Evolutionary conservation across 2,888 invertebrate species (phyloP).

Genomic region (Stenodema calcarata): DNA sequence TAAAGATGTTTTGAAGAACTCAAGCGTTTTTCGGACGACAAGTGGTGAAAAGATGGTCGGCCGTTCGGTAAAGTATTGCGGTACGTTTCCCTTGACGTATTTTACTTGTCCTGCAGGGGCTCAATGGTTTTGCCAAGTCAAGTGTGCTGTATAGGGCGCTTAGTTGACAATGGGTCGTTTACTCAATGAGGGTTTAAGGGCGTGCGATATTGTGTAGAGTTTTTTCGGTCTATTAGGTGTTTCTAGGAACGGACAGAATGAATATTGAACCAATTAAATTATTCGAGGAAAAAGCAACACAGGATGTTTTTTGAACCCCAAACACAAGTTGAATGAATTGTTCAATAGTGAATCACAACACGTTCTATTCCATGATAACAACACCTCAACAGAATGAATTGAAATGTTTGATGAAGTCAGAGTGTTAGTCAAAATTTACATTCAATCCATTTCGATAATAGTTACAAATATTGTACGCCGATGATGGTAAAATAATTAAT

Average conservation of each 20-base stretch:
- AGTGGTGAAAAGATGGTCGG: conserved; percentile 2
- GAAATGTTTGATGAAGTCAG: too few species aligned
- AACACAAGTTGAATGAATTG: too few species aligned
- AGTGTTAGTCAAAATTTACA: too few species aligned
- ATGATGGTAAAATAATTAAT: too few species aligned
- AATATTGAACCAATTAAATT: not conserved
- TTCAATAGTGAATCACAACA: too few species aligned
- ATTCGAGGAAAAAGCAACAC: too few species aligned
- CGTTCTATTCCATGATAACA: too few species aligned
- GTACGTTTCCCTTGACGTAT: not conserved
- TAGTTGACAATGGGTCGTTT: not conserved
- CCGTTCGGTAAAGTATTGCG: not conserved
- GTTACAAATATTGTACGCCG: too few species aligned
- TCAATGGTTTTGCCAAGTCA: conserved; percentile 1
- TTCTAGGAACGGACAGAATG: not conserved
- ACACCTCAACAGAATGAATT: too few species aligned
- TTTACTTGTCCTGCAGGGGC: not conserved
- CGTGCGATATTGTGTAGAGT: not conserved
- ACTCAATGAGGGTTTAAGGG: not conserved
- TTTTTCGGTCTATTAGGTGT: not conserved
- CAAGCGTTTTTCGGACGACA: not conserved
- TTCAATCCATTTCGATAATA: too few species aligned
- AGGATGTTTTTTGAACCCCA: too few species aligned
- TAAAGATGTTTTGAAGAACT: not conserved
- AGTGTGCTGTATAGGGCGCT: not conserved